Evolutionary conservation across 2,113 vertebrate species (phyloP), one percentile per base, ranked within the genome.

Genomic region (Actinemys pallida): DNA sequence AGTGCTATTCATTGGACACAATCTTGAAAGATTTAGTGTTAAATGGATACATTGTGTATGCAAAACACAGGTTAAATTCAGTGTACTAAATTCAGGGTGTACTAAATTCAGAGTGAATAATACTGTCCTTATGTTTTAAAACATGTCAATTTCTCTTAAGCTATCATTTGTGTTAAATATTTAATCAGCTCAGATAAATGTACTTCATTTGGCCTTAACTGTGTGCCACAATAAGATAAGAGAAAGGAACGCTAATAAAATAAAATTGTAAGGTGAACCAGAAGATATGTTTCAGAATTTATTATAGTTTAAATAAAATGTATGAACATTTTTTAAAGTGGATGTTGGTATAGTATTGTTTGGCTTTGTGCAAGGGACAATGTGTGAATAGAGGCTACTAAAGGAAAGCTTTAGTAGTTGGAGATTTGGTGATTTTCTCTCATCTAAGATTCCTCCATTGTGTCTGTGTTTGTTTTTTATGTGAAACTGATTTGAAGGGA

Each of bases 161-260:
- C 80, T 90, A 90, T 96, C 45, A 35, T 87, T 96, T 87, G 90
- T 92, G 83, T 95, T 97, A 94, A 96, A 96, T 97, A 91, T 97
- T 97, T 97, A 94, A 97, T 97, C 91, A 96, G 2, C 47, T 82
- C 27, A 96, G 92, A 95, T 92, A 97, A 96, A 97, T 29, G 7
- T 83, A 97, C 97, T 97, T 97, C 35, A 93, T 98, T 97, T 98
- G 83, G 83, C 87, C 78, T 96, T 93, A 96, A 95, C 53, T 88
- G 9, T 87, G 92, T 97, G 78, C 90, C 87, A 91, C 90, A 94
- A 81, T 85, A 94, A 93, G 57, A 90, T 72, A 96, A 97, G 75
- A 98, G 72, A 82, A 39, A 96, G 82, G 47, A 92, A 94, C 95
- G 53, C 83, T 93, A 96, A 95, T 95, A 81, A 95, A 97, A 92